Evolutionary conservation across 2,888 invertebrate genomes (phyloP).

Genomic region (Crioceris asparagi): DNA sequence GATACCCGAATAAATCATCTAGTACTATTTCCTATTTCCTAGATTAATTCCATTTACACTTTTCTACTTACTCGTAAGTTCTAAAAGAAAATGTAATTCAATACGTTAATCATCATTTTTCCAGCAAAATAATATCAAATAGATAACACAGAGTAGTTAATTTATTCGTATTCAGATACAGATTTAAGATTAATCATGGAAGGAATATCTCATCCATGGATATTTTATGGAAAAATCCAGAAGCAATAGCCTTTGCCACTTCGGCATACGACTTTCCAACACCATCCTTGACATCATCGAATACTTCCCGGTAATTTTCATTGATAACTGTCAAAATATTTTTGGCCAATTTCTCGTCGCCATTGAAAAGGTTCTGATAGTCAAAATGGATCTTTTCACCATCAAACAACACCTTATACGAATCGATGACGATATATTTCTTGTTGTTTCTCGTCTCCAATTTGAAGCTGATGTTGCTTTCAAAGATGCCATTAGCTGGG

Average conservation of each 20-base stretch:
- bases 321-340: conserved; percentile 19
- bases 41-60: too few species aligned
- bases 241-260: conserved; percentile 8
- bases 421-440: conserved; percentile 8
- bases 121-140: too few species aligned
- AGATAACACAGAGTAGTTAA: too few species aligned
- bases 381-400: conserved; percentile 10
- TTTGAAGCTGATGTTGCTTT: conserved; percentile 11
- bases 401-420: conserved; percentile 7
- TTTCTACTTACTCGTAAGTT: too few species aligned
- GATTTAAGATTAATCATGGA: not conserved
- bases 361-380: conserved; percentile 22
- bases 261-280: conserved; percentile 15
- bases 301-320: conserved; percentile 21
- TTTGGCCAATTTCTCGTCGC: conserved; percentile 19
- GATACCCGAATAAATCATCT: too few species aligned
- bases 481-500: conserved; percentile 6
- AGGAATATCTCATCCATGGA: conserved; percentile 9
- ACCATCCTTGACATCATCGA: conserved; percentile 16
- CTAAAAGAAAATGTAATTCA: too few species aligned
- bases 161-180: too few species aligned
- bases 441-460: conserved; percentile 10
- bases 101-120: too few species aligned
- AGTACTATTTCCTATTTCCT: too few species aligned
- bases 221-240: conserved; percentile 11